phyloP scores from a whole-genome alignment of 2,113 vertebrate species.

The Xiphias gladius region DNA sequence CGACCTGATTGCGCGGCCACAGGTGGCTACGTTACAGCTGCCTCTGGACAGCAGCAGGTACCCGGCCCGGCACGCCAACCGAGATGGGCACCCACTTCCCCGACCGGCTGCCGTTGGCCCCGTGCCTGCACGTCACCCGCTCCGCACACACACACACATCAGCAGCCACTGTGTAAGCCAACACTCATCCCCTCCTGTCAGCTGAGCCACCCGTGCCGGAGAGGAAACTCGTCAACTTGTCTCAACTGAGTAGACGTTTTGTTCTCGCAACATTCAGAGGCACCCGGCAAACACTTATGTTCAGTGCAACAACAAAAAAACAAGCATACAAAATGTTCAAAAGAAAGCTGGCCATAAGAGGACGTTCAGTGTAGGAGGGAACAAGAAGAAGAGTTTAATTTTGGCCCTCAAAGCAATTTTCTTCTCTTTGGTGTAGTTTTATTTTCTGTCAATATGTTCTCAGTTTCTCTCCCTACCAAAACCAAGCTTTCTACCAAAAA shows the following conservation, averaged over 20 bases:
- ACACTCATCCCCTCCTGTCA: slow-evolving; percentile 83
- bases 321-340: slow-evolving; percentile 36
- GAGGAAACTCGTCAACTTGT: slow-evolving; percentile 56
- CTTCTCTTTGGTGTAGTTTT: slow-evolving; percentile 20
- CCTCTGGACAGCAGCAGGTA: slow-evolving; percentile 87
- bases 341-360: slow-evolving; percentile 34
- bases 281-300: slow-evolving; percentile 69
- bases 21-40: slow-evolving; percentile 94
- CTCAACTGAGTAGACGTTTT: slow-evolving; percentile 52
- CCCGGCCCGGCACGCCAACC: slow-evolving; percentile 87
- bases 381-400: slow-evolving; percentile 18
- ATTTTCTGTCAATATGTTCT: slow-evolving; percentile 26
- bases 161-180: slow-evolving; percentile 77
- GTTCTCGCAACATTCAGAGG: slow-evolving; percentile 51
- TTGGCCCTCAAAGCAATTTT: slow-evolving; percentile 56
- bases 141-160: neutral
- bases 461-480: neutral
- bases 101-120: slow-evolving; percentile 87
- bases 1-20: slow-evolving; percentile 89
- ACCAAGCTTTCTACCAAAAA: neutral
- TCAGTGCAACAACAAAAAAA: slow-evolving; percentile 37
- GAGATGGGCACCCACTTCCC: slow-evolving; percentile 81
- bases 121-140: slow-evolving; percentile 86
- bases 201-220: slow-evolving; percentile 86
- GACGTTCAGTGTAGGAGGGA: slow-evolving; percentile 26